These are phyloP conservation scores for Melolontha melolontha DNA, from an alignment of 2,888 invertebrate species.

Conservation along the genomic window DNA sequence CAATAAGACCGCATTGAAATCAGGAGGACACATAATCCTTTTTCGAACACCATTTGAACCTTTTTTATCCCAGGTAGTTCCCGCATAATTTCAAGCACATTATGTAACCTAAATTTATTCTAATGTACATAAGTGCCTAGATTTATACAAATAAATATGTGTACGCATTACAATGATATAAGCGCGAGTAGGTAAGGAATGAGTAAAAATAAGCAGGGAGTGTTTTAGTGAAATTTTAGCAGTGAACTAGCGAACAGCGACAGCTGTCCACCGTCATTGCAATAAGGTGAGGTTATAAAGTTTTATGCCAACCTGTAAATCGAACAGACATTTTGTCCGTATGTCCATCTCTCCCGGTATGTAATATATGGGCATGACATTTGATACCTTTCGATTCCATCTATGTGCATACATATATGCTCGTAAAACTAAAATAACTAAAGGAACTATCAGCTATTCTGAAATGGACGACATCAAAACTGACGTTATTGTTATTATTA, in stretches of 20 bases:
- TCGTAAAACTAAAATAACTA: constrained; percentile 18
- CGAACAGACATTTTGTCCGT: constrained; percentile 26
- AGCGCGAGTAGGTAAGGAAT: not conserved
- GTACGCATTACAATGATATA: constrained; percentile 24
- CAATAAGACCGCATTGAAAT: constrained; percentile 19
- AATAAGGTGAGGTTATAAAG: constrained; percentile 34
- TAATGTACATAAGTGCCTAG: not conserved
- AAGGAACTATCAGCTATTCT: constrained; percentile 5
- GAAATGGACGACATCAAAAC: constrained; percentile 3
- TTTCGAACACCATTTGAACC: constrained; percentile 26
- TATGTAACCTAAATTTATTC: constrained; percentile 16
- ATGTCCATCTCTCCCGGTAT: constrained; percentile 35
- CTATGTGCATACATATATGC: not conserved
- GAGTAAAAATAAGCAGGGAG: not conserved
- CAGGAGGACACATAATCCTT: constrained; percentile 38
- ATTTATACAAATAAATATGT: constrained; percentile 12
- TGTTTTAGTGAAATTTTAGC: constrained; percentile 34
- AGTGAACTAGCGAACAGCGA: constrained; percentile 23
- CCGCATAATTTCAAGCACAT: constrained; percentile 32
- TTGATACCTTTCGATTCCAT: not conserved
- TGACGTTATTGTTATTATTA: too few relatives aligned
- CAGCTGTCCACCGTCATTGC: constrained; percentile 36
- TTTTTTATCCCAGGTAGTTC: constrained; percentile 37
- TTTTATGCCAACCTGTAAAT: constrained; percentile 30
- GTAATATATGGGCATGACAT: constrained; percentile 21